These are phyloP conservation scores for Drosophila persimilis DNA, from an alignment of 1,140 invertebrate species.

Conservation along the genomic window DNA sequence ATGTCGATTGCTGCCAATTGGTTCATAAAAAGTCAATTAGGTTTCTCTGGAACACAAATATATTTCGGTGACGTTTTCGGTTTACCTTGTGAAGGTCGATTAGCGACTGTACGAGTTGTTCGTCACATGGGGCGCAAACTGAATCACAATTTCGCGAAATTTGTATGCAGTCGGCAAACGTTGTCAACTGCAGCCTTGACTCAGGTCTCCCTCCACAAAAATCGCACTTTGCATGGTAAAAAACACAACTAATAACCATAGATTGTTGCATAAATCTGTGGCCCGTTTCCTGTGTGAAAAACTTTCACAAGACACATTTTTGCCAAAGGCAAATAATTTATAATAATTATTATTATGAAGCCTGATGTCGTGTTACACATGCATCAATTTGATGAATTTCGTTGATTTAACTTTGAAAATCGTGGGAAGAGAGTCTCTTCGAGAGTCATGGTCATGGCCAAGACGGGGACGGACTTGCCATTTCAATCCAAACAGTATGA, in stretches of 20 bases:
- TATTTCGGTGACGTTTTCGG: conserved; percentile 60
- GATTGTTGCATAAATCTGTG: conserved; percentile 66
- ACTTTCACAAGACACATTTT: conserved; percentile 59
- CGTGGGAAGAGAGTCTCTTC: conserved; percentile 41
- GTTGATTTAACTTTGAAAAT: conserved; percentile 19
- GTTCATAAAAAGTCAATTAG: conserved; percentile 54
- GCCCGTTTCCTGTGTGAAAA: conserved; percentile 63
- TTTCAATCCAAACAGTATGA: background rate
- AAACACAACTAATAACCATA: conserved; percentile 41
- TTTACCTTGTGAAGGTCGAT: conserved; percentile 63
- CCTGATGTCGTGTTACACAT: conserved; percentile 52
- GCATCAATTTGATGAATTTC: conserved; percentile 52
- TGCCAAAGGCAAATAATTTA: conserved; percentile 37
- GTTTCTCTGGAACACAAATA: conserved; percentile 44
- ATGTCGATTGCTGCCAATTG: conserved; percentile 8
- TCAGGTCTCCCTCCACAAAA: conserved; percentile 4
- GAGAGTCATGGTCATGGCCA: conserved; percentile 67
- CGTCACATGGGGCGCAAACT: conserved; percentile 49
- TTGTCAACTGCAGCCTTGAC: conserved; percentile 61
- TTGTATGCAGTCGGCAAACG: conserved; percentile 53
- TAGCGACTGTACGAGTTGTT: conserved; percentile 31
- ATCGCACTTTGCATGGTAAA: conserved; percentile 43
- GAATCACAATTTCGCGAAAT: conserved; percentile 61
- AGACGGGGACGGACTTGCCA: conserved; percentile 5
- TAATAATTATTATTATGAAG: conserved; percentile 53